These are phyloP conservation scores for Lucilia cuprina DNA, from an alignment of 1,140 invertebrate species.

Conservation along the genomic window DNA sequence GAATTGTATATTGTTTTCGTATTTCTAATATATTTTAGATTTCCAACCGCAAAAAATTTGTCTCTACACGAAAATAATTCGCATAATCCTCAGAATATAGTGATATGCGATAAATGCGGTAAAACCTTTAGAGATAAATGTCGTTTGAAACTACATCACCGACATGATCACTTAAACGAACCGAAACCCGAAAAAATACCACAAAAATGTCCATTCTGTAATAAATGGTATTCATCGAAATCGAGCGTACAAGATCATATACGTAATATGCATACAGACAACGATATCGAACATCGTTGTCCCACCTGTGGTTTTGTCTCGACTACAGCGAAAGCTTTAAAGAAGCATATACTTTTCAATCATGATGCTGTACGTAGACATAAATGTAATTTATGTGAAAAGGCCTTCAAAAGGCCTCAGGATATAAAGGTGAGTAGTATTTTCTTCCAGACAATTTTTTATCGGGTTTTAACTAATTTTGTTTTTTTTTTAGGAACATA, in stretches of 20 bases:
- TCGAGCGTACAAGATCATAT: background rate
- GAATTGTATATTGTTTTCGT: background rate
- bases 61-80: background rate
- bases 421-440: conserved; percentile 45
- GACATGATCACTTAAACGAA: conserved; percentile 45
- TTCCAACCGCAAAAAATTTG: background rate
- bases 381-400: conserved; percentile 57
- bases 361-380: conserved; percentile 50
- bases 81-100: conserved; percentile 3
- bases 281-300: conserved; percentile 21
- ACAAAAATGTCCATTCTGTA: conserved; percentile 47
- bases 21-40: conserved; percentile 15
- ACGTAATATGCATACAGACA: conserved; percentile 6
- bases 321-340: conserved; percentile 5
- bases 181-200: conserved; percentile 46
- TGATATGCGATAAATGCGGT: conserved; percentile 47
- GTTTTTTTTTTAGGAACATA: conserved; percentile 52
- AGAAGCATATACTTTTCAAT: conserved; percentile 29
- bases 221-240: conserved; percentile 41
- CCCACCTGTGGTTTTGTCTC: conserved; percentile 12
- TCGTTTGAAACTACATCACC: conserved; percentile 46
- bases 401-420: conserved; percentile 53
- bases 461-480: background rate
- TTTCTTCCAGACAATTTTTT: too few species aligned
- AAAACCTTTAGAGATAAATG: conserved; percentile 55